Base-by-base conservation (phyloP, 1,140 invertebrate genomes). In the Drosophila kikkawai region DNA sequence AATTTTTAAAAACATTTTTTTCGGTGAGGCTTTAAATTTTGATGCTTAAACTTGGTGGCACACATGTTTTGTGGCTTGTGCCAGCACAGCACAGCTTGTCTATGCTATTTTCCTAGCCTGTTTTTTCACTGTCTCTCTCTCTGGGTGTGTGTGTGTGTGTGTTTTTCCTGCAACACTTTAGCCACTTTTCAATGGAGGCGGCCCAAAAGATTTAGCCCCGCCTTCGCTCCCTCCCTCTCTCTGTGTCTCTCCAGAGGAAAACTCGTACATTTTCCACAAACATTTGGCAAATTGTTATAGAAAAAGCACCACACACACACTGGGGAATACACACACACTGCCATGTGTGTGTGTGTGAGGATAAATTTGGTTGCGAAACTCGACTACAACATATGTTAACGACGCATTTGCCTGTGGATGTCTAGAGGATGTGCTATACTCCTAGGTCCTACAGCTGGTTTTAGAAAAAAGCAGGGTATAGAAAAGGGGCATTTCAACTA, bases 221-320 rank as follows among this genome's bases (percentile, higher is more conserved):
- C 59, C 15, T 32, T 8, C 5, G 7, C 6, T 17, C 26, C 51
- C 17, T n/a, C 1, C 3, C 11, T 5, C 0, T n/a, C n/a, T 3
- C 6, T 3, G 41, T 37, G 6, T 50, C 22, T 36, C 58, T 69
- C 22, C 74, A 19, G 56, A 57, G 63, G 66, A 84, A 67, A 84
- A 78, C 82, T 85, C 66, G 65, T 75, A 71, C 75, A 75, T 85
- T 79, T 86, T 79, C 70, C 26, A 75, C 79, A 82, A 82, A 79
- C 69, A 82, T 86, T 86, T 82, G 79, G 61, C 75, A 86, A 86
- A 86, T 82, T 86, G 65, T 86, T 86, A 86, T 82, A 82, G 79
- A 86, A 86, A 71, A 73, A 60, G 69, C 65, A 37, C 42, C 19
- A 15, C 12, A 37, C 17, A 22, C 17, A 36, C 32, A 53, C 32